phyloP scores from a whole-genome alignment of 2,888 invertebrate genomes.

The Metallyticus violacea region DNA sequence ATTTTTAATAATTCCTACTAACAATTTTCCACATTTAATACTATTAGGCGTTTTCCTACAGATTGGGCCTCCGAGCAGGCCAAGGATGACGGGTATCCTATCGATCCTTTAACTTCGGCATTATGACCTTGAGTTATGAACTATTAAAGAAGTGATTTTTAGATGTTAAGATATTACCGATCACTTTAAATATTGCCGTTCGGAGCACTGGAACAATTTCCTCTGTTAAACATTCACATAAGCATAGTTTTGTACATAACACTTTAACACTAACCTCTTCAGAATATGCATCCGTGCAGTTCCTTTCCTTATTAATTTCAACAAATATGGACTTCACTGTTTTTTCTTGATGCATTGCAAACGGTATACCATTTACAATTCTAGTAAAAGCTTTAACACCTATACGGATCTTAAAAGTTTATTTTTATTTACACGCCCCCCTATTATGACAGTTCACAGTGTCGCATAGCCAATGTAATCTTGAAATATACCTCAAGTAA shows the following conservation, averaged over 20 bases:
- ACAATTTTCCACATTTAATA: too few species aligned
- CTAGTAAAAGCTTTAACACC: not conserved
- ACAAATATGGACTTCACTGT: conserved; percentile 1
- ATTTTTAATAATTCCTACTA: too few species aligned
- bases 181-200: too few species aligned
- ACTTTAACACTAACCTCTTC: not conserved
- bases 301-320: not conserved
- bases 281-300: not conserved
- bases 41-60: too few species aligned
- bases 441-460: not conserved
- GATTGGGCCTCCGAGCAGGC: not conserved
- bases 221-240: too few species aligned
- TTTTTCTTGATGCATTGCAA: not conserved
- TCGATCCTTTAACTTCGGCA: not conserved
- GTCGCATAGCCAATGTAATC: not conserved
- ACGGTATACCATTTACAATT: not conserved
- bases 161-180: not conserved
- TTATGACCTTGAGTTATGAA: not conserved
- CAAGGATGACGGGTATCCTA: not conserved
- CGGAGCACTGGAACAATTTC: too few species aligned
- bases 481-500: not conserved
- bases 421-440: not conserved
- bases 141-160: not conserved
- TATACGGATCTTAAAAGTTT: not conserved
- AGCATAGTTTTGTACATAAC: too few species aligned